Base-by-base conservation (phyloP, 92 coral and sea anemone species). In the Bergia sp. region DNA sequence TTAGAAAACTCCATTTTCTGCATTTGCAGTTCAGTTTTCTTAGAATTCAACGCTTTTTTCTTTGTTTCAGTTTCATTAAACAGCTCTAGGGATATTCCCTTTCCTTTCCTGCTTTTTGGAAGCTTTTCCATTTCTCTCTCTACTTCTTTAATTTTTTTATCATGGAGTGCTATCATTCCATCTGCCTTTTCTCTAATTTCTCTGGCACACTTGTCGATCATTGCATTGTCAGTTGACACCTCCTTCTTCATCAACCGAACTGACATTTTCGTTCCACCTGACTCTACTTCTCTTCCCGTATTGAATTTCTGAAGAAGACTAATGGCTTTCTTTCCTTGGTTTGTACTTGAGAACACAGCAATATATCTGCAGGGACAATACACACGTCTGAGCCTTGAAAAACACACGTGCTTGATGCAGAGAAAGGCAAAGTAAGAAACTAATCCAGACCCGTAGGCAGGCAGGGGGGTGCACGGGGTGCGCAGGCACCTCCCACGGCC, bases 1-100 rank as follows among this genome's bases (percentile, higher is more conserved):
- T 81, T 85, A 36, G 49, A 23, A 82, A 93, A 93, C 75, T 91
- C 95, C 20, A 18, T 71, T 72, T 79, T 88, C 67, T 93, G 95
- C 37, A 53, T 86, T 42, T 85, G 78, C 11, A 92, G 83, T 75
- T 96, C 98, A 50, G 42, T 43, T 57, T 89, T 92, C 85, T 91
- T 96, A 37, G 90, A 90, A 41, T 88, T 78, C 73, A 94, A 81
- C 13, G 93, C 94, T 67, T 71, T 78, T 38, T 83, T 88, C 73
- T 91, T 88, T 7, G 90, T 78, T 18, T 76, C 42, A 23, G 50
- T 77, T 69, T 89, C 88, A 37, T 89, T 85, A 88, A 85, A 94
- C 79, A 85, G 89, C 36, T 81, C 93, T 11, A 91, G 41, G 13
- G 82, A n/a, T 47, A 93, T 38, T 40, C 86, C 85, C 42, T 87